These are phyloP conservation scores for Clarias platycephalus DNA, from an alignment of 2,797 vertebrate species.

Conservation along the genomic window DNA sequence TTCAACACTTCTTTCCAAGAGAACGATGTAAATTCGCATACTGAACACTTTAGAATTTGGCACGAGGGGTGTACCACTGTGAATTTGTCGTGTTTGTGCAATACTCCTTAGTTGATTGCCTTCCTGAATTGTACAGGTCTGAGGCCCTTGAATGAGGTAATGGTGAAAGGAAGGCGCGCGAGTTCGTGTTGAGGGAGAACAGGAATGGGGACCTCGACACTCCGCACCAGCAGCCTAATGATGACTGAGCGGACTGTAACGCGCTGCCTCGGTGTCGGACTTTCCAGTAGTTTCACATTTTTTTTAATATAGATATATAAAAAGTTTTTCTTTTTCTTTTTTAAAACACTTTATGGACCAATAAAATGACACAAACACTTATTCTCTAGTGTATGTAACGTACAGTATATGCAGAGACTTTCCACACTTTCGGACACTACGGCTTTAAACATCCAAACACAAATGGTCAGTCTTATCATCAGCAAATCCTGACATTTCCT, in stretches of 20 bases:
- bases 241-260: constrained; percentile 1
- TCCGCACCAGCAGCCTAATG: neutral
- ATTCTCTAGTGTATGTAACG: constrained; percentile 41
- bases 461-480: constrained; percentile 31
- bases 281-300: constrained; percentile 22
- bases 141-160: constrained; percentile 37
- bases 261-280: neutral
- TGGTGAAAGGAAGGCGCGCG: constrained; percentile 9
- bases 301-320: neutral
- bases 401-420: constrained; percentile 37
- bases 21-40: constrained; percentile 48
- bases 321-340: neutral
- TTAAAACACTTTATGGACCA: constrained; percentile 28
- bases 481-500: constrained; percentile 21
- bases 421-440: constrained; percentile 44
- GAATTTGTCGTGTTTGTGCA: constrained; percentile 48
- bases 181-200: neutral
- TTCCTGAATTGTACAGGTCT: constrained; percentile 33
- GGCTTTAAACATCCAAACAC: constrained; percentile 51
- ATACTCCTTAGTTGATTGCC: constrained; percentile 41
- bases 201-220: constrained; percentile 4
- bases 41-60: constrained; percentile 54
- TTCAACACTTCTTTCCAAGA: constrained; percentile 55
- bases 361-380: constrained; percentile 43
- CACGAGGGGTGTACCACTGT: constrained; percentile 53